Conservation (phyloP, 2,888 invertebrate genomes). For the Cremastobaeus sp. region DNA sequence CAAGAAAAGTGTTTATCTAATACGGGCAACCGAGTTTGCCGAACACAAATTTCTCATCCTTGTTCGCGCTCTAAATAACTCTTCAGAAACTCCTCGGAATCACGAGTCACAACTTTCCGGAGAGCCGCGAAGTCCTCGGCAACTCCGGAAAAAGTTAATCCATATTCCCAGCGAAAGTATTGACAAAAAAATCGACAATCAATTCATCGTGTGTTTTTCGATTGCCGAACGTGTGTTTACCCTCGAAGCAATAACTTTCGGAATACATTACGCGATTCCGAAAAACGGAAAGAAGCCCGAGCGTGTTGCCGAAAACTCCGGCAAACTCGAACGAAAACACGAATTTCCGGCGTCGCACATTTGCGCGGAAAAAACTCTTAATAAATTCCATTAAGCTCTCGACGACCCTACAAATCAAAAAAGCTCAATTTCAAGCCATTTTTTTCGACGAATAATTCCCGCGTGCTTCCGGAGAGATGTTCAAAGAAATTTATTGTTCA, state of each 20-base stretch:
- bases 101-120: slow-evolving; percentile 19
- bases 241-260: slow-evolving; percentile 32
- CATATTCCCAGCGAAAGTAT: slow-evolving; percentile 9
- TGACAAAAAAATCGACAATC: slow-evolving; percentile 23
- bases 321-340: slow-evolving; percentile 15
- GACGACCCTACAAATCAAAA: slow-evolving; percentile 40
- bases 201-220: slow-evolving; percentile 26
- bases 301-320: slow-evolving; percentile 3
- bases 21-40: no score
- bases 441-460: slow-evolving; percentile 19
- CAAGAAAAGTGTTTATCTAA: no score
- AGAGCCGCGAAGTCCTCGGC: slow-evolving; percentile 2
- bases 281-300: slow-evolving; percentile 13
- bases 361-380: slow-evolving; percentile 13
- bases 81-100: slow-evolving; percentile 8
- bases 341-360: slow-evolving; percentile 3
- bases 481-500: slow-evolving; percentile 42
- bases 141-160: slow-evolving; percentile 21
- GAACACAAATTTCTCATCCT: neutral
- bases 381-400: slow-evolving; percentile 47
- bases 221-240: slow-evolving; percentile 37
- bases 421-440: slow-evolving; percentile 19
- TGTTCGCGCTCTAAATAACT: neutral
- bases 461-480: slow-evolving; percentile 9
- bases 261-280: slow-evolving; percentile 37